phyloP scores from a whole-genome alignment of 2,797 vertebrate genomes.

The Sebastes melanostomus region DNA sequence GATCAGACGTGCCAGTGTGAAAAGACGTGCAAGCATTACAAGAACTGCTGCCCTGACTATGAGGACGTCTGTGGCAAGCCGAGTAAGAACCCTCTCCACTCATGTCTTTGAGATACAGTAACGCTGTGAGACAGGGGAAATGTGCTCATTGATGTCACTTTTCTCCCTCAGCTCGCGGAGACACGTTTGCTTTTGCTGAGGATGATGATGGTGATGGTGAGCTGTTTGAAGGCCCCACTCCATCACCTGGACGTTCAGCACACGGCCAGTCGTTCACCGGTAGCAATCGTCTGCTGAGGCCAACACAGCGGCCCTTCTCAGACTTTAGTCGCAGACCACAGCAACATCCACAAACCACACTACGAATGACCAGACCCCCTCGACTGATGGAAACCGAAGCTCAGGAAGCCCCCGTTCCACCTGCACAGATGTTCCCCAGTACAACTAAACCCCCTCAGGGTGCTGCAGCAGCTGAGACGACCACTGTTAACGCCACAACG shows the following conservation, averaged over 20 bases:
- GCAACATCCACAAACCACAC: background rate
- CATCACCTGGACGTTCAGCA: rapidly evolving
- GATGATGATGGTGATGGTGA: constrained; percentile 77
- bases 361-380: constrained; percentile 45
- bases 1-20: constrained; percentile 91
- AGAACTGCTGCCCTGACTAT: constrained; percentile 92
- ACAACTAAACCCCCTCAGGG: background rate
- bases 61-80: constrained; percentile 79
- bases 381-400: background rate
- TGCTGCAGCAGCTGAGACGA: background rate
- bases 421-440: background rate
- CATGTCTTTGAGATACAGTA: background rate
- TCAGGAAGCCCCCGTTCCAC: background rate
- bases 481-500: constrained; percentile 22
- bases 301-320: background rate
- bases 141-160: background rate
- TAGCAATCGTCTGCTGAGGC: background rate
- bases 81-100: constrained; percentile 75
- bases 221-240: constrained; percentile 39
- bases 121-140: background rate
- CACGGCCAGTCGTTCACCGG: background rate
- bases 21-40: constrained; percentile 91
- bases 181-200: constrained; percentile 89
- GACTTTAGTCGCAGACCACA: constrained; percentile 20
- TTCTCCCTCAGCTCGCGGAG: constrained; percentile 87